A percentile compares a stretch with the other conserved stretches of the same genome.
Evolutionary conservation across 2,888 invertebrate species (phyloP).

Genomic region (Lasioglossum figueresi): DNA sequence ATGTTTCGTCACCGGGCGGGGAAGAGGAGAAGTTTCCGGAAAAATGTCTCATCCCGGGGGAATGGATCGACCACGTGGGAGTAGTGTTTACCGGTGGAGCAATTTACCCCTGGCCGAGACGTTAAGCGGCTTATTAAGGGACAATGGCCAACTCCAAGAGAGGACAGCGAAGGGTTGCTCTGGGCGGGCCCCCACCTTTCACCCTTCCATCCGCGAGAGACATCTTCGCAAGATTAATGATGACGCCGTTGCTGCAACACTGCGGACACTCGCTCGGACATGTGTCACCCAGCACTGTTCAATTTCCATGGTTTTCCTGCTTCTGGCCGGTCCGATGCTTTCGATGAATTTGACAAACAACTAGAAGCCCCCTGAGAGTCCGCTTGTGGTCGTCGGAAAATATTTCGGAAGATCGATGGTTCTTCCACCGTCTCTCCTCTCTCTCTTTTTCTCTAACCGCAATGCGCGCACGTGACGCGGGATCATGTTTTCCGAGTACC

Average conservation of each 20-base stretch:
- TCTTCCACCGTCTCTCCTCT: background rate
- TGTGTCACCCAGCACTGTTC: conserved; percentile 66
- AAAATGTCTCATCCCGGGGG: conserved; percentile 57
- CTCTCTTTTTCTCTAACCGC: background rate
- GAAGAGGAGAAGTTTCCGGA: conserved; percentile 44
- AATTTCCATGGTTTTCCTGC: conserved; percentile 46
- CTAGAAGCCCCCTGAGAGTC: conserved; percentile 55
- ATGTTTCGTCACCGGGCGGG: background rate
- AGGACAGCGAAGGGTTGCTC: conserved; percentile 63
- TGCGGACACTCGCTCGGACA: conserved; percentile 57
- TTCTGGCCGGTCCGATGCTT: conserved; percentile 29
- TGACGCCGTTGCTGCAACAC: conserved; percentile 20
- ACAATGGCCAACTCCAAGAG: conserved; percentile 70
- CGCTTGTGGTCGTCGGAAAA: conserved; percentile 41
- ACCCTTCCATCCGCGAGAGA: conserved; percentile 52
- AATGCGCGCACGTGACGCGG: conserved; percentile 49
- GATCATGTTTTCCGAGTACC: conserved; percentile 30
- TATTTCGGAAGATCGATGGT: conserved; percentile 64
- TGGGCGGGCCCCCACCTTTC: conserved; percentile 68
- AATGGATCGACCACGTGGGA: conserved; percentile 71
- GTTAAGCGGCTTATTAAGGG: conserved; percentile 81
- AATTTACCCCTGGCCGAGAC: conserved; percentile 78
- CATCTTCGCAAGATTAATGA: conserved; percentile 73
- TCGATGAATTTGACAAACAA: conserved; percentile 60
- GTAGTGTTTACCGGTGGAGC: conserved; percentile 78